Percentiles rank a stretch among this genome's conserved stretches.
Conservation (phyloP, 2,888 invertebrate species). For the Drosophila diplacantha region DNA sequence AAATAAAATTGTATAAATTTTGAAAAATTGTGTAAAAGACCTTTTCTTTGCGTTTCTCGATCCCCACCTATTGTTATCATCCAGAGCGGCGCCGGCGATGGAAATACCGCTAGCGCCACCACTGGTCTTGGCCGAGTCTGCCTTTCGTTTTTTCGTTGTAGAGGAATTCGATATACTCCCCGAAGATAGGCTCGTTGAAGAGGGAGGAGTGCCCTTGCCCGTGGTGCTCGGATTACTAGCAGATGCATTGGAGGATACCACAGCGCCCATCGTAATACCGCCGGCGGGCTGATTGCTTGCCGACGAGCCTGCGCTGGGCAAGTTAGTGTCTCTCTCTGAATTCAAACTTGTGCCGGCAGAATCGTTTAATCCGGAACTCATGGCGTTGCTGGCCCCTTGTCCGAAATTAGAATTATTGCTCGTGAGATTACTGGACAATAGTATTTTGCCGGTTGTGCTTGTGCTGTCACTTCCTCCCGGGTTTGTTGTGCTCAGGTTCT, state of each 20-base stretch:
- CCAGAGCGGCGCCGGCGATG: constrained; percentile 39
- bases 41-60: constrained; percentile 35
- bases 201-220: constrained; percentile 22
- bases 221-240: constrained; percentile 48
- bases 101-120: constrained; percentile 18
- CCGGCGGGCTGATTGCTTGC: constrained; percentile 30
- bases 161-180: constrained; percentile 44
- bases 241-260: constrained; percentile 26
- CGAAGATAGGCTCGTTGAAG: constrained; percentile 16
- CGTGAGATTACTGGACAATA: constrained; percentile 42
- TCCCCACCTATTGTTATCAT: constrained; percentile 75
- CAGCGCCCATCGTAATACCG: constrained; percentile 18
- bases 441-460: constrained; percentile 38
- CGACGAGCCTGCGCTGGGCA: constrained; percentile 57
- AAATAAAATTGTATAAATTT: constrained; percentile 1
- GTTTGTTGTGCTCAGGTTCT: constrained; percentile 47
- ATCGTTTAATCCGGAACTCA: constrained; percentile 34
- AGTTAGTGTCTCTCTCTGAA: constrained; percentile 36
- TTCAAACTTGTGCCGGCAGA: constrained; percentile 13
- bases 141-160: constrained; percentile 75
- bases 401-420: constrained; percentile 42
- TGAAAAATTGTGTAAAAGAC: constrained; percentile 31
- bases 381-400: constrained; percentile 38
- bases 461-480: constrained; percentile 19
- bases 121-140: constrained; percentile 65